These are phyloP conservation scores for Norana najaformis DNA, from an alignment of 2,888 invertebrate genomes.

Conservation along the genomic window DNA sequence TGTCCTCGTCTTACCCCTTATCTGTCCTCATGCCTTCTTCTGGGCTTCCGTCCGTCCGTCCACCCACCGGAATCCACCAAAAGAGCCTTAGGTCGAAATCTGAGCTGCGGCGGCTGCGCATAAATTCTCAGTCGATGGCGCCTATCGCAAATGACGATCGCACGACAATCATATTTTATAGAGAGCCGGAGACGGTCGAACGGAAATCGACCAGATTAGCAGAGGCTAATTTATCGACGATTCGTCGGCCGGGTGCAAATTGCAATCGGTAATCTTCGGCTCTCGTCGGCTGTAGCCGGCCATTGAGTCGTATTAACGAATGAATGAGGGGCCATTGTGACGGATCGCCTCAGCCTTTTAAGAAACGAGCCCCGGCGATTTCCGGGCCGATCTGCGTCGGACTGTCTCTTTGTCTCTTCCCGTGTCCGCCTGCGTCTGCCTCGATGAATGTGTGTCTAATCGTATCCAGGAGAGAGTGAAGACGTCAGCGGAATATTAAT, in stretches of 20 bases:
- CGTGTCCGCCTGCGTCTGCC: background rate
- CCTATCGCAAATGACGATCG: conserved; percentile 18
- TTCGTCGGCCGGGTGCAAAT: background rate
- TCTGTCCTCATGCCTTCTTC: background rate
- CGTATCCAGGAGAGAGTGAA: background rate
- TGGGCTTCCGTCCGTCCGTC: background rate
- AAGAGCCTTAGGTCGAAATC: background rate
- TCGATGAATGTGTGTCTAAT: background rate
- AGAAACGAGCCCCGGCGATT: background rate
- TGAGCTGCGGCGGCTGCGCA: background rate
- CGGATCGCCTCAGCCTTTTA: background rate
- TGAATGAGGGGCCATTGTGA: conserved; percentile 6
- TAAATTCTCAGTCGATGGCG: background rate
- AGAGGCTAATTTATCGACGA: conserved; percentile 21
- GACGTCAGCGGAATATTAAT: conserved; percentile 14
- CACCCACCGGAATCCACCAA: background rate
- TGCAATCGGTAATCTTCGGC: conserved; percentile 13
- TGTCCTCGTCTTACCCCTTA: background rate
- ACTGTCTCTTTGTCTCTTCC: background rate
- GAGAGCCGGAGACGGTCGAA: background rate
- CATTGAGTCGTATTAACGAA: conserved; percentile 26
- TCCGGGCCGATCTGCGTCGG: background rate
- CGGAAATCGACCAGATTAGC: conserved; percentile 22
- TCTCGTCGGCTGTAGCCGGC: background rate
- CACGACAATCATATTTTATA: conserved; percentile 8